Percentiles rank a stretch among this genome's conserved stretches.
phyloP scores from a whole-genome alignment of 2,113 vertebrate species.

The Prionailurus bengalensis region DNA sequence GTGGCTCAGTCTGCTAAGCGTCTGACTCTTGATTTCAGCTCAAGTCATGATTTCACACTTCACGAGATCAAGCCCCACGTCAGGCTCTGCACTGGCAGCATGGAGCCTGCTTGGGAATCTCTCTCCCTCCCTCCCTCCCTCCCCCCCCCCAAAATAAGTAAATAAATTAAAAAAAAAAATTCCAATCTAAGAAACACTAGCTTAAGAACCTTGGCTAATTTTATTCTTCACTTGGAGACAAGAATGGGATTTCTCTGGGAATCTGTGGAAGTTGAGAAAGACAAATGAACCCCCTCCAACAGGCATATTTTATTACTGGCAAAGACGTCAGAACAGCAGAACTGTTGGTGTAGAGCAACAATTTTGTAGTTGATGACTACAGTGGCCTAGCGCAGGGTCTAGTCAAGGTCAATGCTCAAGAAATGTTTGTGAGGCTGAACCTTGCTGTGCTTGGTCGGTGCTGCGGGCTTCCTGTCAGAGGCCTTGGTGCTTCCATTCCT shows the following conservation, averaged over 20 bases:
- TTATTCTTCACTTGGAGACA: conserved; percentile 50
- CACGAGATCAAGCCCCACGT: too few species aligned
- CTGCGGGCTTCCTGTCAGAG: neutral
- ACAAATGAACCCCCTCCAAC: neutral
- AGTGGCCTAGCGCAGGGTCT: neutral
- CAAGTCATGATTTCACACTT: too few species aligned
- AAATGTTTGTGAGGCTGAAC: neutral
- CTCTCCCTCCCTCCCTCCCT: too few species aligned
- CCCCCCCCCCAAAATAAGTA: too few species aligned
- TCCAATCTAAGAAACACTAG: neutral
- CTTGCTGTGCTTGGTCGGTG: neutral
- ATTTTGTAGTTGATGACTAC: neutral
- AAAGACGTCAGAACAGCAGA: neutral
- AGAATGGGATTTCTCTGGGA: conserved; percentile 25
- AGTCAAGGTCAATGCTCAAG: neutral
- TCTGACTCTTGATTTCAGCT: too few species aligned
- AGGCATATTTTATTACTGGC: neutral
- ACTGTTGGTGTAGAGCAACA: too few species aligned
- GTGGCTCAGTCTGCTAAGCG: too few species aligned
- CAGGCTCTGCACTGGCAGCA: too few species aligned
- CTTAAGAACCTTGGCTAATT: conserved; percentile 22
- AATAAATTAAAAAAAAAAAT: neutral
- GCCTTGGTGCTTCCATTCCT: neutral
- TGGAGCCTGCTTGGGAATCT: too few species aligned
- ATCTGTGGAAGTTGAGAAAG: neutral